phyloP scores from a whole-genome alignment of 2,888 invertebrate species.

The Ceramica pisi region DNA sequence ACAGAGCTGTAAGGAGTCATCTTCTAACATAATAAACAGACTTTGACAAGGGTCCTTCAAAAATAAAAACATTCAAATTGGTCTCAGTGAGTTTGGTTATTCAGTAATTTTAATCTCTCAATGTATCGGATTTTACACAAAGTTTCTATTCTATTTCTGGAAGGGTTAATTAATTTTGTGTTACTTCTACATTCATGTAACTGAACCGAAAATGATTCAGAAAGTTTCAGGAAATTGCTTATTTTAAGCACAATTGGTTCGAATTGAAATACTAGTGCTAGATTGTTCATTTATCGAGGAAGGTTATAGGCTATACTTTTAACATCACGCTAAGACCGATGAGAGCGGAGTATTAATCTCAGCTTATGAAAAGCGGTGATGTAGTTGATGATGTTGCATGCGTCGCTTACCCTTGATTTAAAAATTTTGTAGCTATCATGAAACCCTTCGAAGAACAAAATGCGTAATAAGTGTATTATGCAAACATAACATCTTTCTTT shows the following conservation, averaged over 20 bases:
- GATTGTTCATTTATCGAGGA: too few relatives aligned
- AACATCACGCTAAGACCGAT: too few relatives aligned
- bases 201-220: not conserved
- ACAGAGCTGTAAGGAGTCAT: not conserved
- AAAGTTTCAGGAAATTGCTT: not conserved
- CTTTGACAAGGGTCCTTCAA: not conserved
- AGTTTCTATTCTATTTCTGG: conserved; percentile 4
- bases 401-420: too few relatives aligned
- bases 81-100: not conserved
- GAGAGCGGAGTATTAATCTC: too few relatives aligned
- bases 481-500: not conserved
- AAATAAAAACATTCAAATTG: not conserved
- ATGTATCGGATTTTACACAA: conserved; percentile 9
- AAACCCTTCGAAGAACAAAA: too few relatives aligned
- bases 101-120: conserved; percentile 2
- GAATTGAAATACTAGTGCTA: too few relatives aligned
- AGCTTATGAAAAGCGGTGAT: too few relatives aligned
- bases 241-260: too few relatives aligned
- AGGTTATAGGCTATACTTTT: too few relatives aligned
- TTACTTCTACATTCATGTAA: not conserved
- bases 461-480: too few relatives aligned
- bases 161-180: conserved; percentile 1
- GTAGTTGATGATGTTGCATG: too few relatives aligned
- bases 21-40: not conserved
- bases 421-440: too few relatives aligned